Evolutionary conservation across 2,113 vertebrate genomes (phyloP).

Genomic region (Lophotis ruficrista): DNA sequence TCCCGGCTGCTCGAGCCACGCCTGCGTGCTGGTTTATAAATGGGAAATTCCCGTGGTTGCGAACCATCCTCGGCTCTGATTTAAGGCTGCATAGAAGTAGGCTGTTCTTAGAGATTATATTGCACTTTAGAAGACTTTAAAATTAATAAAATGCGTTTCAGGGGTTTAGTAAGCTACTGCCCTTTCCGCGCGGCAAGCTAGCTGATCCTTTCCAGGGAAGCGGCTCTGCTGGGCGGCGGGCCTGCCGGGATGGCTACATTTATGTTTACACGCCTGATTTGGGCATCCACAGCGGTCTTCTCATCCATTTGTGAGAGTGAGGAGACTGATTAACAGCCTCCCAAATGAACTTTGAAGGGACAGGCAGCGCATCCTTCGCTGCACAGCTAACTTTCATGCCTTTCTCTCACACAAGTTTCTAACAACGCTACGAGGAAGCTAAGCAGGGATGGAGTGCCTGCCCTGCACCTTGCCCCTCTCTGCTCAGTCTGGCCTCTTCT

Average conservation of each 20-base stretch:
- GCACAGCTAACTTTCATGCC: neutral
- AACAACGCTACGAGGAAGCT: neutral
- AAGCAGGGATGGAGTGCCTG: neutral
- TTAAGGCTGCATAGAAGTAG: neutral
- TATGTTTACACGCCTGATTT: neutral
- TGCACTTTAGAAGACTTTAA: neutral
- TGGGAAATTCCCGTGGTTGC: neutral
- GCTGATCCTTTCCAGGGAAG: neutral
- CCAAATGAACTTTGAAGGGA: neutral
- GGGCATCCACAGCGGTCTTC: neutral
- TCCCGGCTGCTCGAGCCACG: neutral
- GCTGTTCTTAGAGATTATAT: neutral
- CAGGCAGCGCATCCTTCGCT: neutral
- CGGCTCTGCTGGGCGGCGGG: neutral
- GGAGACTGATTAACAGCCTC: neutral
- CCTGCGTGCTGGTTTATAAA: neutral
- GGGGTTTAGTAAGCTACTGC: neutral
- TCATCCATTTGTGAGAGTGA: neutral
- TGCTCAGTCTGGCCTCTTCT: neutral
- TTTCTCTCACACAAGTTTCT: neutral
- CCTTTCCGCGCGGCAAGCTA: neutral
- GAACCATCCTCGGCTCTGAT: fast-evolving
- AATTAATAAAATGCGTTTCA: neutral
- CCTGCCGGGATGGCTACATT: neutral
- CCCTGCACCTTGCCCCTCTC: neutral